phyloP scores from a whole-genome alignment of 2,797 vertebrate species.

The Hydrolagus colliei region DNA sequence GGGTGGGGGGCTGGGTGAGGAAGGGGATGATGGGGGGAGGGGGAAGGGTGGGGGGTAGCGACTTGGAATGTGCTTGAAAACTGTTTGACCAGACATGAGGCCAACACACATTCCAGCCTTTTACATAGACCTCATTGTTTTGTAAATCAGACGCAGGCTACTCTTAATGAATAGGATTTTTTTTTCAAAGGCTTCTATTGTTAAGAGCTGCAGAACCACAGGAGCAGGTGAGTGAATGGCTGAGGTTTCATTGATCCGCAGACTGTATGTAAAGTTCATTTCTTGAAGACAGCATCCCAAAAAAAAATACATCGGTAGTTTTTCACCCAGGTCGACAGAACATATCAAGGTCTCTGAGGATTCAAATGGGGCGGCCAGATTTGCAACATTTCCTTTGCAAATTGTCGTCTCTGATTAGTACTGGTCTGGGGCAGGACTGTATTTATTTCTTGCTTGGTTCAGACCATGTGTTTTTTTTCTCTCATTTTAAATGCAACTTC shows the following conservation, averaged over 20 bases:
- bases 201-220: conserved; percentile 15
- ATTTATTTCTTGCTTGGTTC: not conserved
- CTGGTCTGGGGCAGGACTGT: not conserved
- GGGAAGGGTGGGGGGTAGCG: not conserved
- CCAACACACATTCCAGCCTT: conserved; percentile 18
- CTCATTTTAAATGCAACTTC: too few species aligned
- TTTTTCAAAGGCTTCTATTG: conserved; percentile 29
- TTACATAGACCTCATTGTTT: conserved; percentile 27
- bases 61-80: conserved; percentile 20
- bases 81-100: conserved; percentile 30
- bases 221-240: conserved; percentile 18
- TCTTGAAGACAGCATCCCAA: not conserved
- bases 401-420: not conserved
- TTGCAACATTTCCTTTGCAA: too few species aligned
- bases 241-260: conserved; percentile 9
- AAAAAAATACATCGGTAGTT: not conserved
- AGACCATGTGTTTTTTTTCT: not conserved
- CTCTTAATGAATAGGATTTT: conserved; percentile 21
- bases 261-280: conserved; percentile 17
- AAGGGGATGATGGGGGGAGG: not conserved
- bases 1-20: not conserved
- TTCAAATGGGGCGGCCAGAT: too few species aligned
- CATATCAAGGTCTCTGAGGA: too few species aligned
- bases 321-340: not conserved
- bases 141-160: conserved; percentile 25